Conservation (phyloP, 1,140 invertebrate genomes). For the Trichonephila clavata region DNA sequence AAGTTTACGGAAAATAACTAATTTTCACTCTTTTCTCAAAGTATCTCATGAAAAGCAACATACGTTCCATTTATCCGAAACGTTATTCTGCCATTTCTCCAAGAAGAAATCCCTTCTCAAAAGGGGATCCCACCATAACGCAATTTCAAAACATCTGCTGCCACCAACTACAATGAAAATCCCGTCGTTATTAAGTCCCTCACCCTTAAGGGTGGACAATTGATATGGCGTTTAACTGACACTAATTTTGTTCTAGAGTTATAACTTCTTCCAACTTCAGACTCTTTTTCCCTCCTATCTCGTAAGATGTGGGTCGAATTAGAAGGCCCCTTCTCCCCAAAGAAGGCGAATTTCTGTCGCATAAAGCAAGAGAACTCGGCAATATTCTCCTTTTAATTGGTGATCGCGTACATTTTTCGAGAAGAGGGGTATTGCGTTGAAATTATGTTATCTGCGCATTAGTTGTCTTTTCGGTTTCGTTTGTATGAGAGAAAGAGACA, state of each 20-base stretch:
- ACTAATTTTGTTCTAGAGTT: constrained; percentile 59
- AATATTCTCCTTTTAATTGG: constrained; percentile 43
- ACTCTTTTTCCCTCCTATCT: neutral
- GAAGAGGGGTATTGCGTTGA: neutral
- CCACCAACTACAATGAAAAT: constrained; percentile 57
- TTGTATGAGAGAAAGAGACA: too few relatives aligned
- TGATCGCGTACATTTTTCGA: constrained; percentile 4
- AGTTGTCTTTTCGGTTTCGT: neutral
- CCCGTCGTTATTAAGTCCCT: constrained; percentile 62
- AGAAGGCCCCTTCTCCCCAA: neutral
- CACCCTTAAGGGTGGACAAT: constrained; percentile 37
- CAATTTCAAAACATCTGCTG: constrained; percentile 66
- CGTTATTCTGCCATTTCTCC: neutral
- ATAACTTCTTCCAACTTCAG: constrained; percentile 15
- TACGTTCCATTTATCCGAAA: neutral
- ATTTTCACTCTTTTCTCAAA: neutral
- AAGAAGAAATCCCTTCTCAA: constrained; percentile 21
- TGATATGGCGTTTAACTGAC: constrained; percentile 67
- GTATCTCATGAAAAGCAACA: neutral
- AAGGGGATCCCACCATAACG: constrained; percentile 33
- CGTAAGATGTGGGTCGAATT: constrained; percentile 37
- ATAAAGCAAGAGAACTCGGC: neutral
- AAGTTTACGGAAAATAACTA: neutral
- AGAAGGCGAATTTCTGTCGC: constrained; percentile 46
- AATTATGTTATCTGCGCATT: neutral